phyloP scores from a whole-genome alignment of 2,113 vertebrate species.

The Hylia prasina region DNA sequence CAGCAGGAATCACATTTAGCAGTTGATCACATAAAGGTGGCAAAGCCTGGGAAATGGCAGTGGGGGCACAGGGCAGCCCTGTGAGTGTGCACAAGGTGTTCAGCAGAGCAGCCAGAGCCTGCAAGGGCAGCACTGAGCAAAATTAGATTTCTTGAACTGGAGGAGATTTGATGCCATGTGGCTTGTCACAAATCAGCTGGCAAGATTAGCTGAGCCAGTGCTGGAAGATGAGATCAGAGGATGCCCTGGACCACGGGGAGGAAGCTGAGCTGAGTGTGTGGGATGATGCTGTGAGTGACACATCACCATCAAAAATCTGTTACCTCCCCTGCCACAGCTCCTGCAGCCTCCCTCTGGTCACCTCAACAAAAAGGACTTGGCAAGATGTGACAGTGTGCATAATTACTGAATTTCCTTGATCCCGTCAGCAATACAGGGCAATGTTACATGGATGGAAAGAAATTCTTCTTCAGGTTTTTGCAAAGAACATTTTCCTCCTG shows the following conservation, averaged over 20 bases:
- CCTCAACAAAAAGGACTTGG: too few species aligned
- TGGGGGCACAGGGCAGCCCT: background rate
- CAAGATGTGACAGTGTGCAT: rapidly evolving
- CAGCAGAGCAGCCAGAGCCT: background rate
- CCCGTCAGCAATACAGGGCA: background rate
- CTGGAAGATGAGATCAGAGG: background rate
- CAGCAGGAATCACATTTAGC: background rate
- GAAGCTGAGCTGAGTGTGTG: background rate
- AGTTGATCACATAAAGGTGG: background rate
- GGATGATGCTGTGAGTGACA: background rate
- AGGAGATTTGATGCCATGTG: background rate
- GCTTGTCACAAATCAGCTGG: background rate
- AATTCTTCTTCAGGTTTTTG: background rate
- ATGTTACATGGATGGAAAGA: rapidly evolving
- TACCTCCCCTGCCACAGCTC: background rate
- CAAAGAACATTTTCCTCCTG: background rate
- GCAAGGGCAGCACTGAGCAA: background rate
- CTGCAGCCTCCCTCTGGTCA: background rate
- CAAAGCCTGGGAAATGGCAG: background rate
- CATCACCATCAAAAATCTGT: background rate
- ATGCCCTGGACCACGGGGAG: background rate
- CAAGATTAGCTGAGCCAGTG: background rate
- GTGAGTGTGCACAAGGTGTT: background rate
- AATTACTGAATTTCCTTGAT: background rate
- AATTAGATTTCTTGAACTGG: background rate